phyloP scores from a whole-genome alignment of 2,888 invertebrate genomes.

The Apomyelois bistriatella region DNA sequence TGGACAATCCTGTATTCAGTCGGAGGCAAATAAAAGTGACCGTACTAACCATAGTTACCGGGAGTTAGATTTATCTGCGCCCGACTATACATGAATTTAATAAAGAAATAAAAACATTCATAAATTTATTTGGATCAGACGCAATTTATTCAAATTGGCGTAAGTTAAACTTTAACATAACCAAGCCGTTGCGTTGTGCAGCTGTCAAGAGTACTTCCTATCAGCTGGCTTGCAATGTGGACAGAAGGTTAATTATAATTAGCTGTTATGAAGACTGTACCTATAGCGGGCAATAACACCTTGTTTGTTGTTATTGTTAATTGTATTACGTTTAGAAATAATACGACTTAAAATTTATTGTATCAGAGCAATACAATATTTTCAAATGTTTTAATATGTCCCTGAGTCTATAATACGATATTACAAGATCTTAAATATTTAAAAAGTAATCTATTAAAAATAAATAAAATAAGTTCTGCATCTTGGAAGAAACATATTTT shows the following conservation, averaged over 20 bases:
- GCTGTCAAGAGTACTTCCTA: background rate
- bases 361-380: too few species aligned
- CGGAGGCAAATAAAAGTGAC: too few species aligned
- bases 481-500: too few species aligned
- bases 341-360: background rate
- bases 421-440: too few species aligned
- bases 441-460: too few species aligned
- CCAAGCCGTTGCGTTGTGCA: background rate
- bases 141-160: background rate
- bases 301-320: background rate
- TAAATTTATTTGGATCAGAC: background rate
- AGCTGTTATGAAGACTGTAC: background rate
- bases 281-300: background rate
- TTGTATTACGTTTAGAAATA: background rate
- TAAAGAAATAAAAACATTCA: background rate
- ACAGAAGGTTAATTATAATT: background rate
- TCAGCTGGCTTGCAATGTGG: background rate
- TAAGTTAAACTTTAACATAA: background rate
- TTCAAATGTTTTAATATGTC: too few species aligned
- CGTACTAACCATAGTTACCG: too few species aligned
- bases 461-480: too few species aligned
- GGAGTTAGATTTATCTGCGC: too few species aligned
- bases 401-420: too few species aligned
- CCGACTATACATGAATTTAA: too few species aligned
- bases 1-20: too few species aligned